Evolutionary conservation across 2,888 invertebrate genomes (phyloP).

Genomic region (Geophilus truncorum): DNA sequence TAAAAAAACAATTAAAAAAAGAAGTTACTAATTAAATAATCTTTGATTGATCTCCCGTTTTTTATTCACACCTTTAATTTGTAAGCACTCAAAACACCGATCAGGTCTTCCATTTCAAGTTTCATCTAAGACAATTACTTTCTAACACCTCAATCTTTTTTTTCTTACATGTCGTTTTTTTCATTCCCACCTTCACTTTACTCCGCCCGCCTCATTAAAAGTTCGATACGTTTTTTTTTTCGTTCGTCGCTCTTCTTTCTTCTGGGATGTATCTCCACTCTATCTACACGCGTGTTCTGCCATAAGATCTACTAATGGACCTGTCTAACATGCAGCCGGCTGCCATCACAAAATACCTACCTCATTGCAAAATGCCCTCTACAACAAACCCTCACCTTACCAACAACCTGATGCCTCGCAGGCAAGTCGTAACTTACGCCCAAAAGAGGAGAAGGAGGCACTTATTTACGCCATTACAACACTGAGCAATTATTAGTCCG

Average conservation of each 20-base stretch:
- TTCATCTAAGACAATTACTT: not conserved
- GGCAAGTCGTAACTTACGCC: constrained; percentile 1
- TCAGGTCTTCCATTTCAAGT: not conserved
- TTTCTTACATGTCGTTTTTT: not conserved
- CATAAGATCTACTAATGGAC: constrained; percentile 16
- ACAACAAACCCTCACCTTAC: constrained; percentile 8
- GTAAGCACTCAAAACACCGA: not conserved
- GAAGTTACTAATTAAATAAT: not conserved
- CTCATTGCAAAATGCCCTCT: constrained; percentile 5
- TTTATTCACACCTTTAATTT: not conserved
- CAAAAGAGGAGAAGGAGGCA: constrained; percentile 7
- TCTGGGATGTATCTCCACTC: constrained; percentile 10
- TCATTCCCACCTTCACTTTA: not conserved
- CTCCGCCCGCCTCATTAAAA: constrained; percentile 7
- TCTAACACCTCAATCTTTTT: not conserved
- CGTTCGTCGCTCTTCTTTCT: not conserved
- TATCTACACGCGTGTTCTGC: constrained; percentile 15
- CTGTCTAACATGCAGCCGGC: constrained; percentile 20
- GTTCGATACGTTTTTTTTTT: not conserved
- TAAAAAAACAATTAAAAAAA: not conserved
- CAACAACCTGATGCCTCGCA: not conserved
- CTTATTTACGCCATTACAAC: constrained; percentile 20
- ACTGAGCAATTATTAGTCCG: constrained; percentile 12
- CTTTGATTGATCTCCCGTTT: not conserved
- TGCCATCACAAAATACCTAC: constrained; percentile 19